Conservation (phyloP, 2,113 vertebrate species). For the Ageneiosus marmoratus region DNA sequence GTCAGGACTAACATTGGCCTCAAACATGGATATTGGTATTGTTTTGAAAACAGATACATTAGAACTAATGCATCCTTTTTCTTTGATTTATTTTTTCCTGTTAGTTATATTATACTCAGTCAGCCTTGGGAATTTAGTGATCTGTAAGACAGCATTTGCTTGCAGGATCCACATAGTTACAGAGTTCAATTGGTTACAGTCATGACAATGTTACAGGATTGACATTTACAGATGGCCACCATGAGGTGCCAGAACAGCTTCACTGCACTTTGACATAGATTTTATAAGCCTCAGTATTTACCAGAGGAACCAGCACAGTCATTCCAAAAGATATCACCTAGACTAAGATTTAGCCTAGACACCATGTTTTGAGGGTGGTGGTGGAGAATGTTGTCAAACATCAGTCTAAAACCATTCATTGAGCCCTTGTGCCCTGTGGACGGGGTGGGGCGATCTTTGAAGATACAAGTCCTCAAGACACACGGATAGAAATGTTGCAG, state of each 20-base stretch:
- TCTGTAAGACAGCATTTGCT: neutral
- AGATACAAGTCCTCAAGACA: too few relatives aligned
- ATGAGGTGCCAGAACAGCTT: neutral
- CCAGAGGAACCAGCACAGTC: neutral
- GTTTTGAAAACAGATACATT: too few relatives aligned
- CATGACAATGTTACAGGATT: neutral
- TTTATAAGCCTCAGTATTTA: neutral
- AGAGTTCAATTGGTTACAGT: neutral
- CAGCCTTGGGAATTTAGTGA: neutral
- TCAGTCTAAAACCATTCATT: neutral
- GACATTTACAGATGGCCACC: neutral
- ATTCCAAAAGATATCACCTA: neutral
- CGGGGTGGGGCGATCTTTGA: neutral
- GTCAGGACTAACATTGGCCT: too few relatives aligned
- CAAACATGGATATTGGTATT: too few relatives aligned
- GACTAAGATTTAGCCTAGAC: too few relatives aligned
- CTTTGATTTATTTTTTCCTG: too few relatives aligned
- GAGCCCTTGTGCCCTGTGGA: neutral
- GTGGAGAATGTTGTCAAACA: neutral
- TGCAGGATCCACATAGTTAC: neutral
- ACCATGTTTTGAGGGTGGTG: neutral
- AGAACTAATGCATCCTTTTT: too few relatives aligned
- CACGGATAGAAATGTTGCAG: too few relatives aligned
- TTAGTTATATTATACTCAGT: too few relatives aligned
- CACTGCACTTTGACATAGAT: neutral